A percentile compares a stretch with the other conserved stretches of the same genome.
phyloP scores from a whole-genome alignment of 2,797 vertebrate species.

The Anguilla anguilla region DNA sequence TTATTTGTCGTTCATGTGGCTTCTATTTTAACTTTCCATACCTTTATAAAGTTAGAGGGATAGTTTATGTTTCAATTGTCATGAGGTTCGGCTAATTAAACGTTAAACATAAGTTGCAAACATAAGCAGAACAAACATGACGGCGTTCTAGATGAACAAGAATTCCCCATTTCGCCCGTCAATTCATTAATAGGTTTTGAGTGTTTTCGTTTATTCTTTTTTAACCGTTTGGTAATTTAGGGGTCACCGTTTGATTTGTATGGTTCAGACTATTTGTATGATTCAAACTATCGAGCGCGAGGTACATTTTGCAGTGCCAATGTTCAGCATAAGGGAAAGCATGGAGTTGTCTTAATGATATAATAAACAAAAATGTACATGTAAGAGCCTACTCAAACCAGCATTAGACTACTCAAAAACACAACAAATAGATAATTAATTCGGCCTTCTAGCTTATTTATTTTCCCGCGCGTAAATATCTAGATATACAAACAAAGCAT shows the following conservation, averaged over 20 bases:
- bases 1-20: slow-evolving; percentile 75
- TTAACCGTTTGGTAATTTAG: background rate
- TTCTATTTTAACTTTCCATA: slow-evolving; percentile 74
- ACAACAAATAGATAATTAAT: no score
- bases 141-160: background rate
- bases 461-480: no score
- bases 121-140: background rate
- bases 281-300: no score
- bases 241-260: background rate
- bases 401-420: no score
- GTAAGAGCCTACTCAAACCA: no score
- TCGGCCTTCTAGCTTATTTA: no score
- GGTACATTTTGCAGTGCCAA: no score
- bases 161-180: background rate
- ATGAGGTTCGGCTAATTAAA: slow-evolving; percentile 48
- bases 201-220: background rate
- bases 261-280: background rate
- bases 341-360: background rate
- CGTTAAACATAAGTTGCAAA: slow-evolving; percentile 4
- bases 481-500: no score
- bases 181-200: background rate
- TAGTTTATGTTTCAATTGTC: slow-evolving; percentile 70
- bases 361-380: background rate
- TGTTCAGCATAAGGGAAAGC: background rate
- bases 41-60: slow-evolving; percentile 68